Conservation (phyloP, 2,797 vertebrate genomes). For the Salarias fasciatus region DNA sequence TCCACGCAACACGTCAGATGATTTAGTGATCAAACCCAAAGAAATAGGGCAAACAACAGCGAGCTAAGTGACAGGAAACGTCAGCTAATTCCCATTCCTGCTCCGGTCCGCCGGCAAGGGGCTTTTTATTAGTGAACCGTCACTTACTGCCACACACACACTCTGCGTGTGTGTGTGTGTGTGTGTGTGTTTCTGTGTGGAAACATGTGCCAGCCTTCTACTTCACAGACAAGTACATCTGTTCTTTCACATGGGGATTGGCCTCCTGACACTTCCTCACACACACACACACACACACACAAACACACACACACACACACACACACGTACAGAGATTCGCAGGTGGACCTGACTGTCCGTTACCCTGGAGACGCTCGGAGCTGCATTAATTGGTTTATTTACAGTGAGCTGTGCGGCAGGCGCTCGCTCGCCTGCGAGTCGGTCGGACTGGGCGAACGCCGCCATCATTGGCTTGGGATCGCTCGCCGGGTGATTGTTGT, state of each 20-base stretch:
- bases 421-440: slow-evolving; percentile 21
- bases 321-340: slow-evolving; percentile 33
- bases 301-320: neutral
- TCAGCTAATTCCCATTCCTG: slow-evolving; percentile 4
- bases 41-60: slow-evolving; percentile 1
- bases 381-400: slow-evolving; percentile 65
- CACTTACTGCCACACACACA: neutral
- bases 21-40: slow-evolving; percentile 14
- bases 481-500: slow-evolving; percentile 18
- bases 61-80: neutral
- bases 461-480: slow-evolving; percentile 29
- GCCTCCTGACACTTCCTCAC: slow-evolving; percentile 15
- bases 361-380: slow-evolving; percentile 49
- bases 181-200: slow-evolving; percentile 12
- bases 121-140: slow-evolving; percentile 9
- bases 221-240: slow-evolving; percentile 57
- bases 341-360: slow-evolving; percentile 49
- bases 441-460: slow-evolving; percentile 29
- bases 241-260: slow-evolving; percentile 33
- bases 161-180: neutral
- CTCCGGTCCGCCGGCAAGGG: neutral
- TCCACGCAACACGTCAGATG: slow-evolving; percentile 8
- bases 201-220: slow-evolving; percentile 8
- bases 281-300: neutral
- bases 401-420: slow-evolving; percentile 22